Conservation (phyloP, 1,140 invertebrate species). For the Teleogryllus occipitalis region DNA sequence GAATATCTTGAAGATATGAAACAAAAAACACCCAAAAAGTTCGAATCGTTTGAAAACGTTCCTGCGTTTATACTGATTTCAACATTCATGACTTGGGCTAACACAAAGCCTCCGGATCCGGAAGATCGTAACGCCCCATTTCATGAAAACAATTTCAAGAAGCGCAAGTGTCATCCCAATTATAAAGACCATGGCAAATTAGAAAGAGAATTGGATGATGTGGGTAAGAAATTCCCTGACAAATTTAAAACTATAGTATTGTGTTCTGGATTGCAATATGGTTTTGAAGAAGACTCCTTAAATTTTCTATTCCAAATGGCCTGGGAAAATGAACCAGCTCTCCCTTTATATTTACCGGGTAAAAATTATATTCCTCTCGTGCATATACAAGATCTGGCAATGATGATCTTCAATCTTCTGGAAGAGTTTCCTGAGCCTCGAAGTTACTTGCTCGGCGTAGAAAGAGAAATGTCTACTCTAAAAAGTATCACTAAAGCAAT, state of each 20-base stretch:
- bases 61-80: constrained; percentile 49
- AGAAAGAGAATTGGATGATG: neutral
- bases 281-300: constrained; percentile 53
- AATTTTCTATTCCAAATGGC: constrained; percentile 61
- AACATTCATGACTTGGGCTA: constrained; percentile 51
- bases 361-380: constrained; percentile 20
- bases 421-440: neutral
- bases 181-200: neutral
- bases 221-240: constrained; percentile 24
- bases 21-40: neutral
- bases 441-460: neutral
- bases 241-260: constrained; percentile 54
- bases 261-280: constrained; percentile 54
- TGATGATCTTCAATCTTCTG: neutral
- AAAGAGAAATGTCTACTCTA: neutral
- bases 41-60: constrained; percentile 9
- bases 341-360: constrained; percentile 53
- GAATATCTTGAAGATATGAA: neutral
- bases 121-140: neutral
- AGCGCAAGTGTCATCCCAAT: neutral
- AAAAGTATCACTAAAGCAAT: neutral
- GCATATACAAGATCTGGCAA: neutral
- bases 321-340: constrained; percentile 52
- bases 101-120: constrained; percentile 28
- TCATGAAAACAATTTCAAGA: neutral